These are phyloP conservation scores for Camelus dromedarius DNA, from an alignment of 2,113 vertebrate genomes.

Conservation along the genomic window DNA sequence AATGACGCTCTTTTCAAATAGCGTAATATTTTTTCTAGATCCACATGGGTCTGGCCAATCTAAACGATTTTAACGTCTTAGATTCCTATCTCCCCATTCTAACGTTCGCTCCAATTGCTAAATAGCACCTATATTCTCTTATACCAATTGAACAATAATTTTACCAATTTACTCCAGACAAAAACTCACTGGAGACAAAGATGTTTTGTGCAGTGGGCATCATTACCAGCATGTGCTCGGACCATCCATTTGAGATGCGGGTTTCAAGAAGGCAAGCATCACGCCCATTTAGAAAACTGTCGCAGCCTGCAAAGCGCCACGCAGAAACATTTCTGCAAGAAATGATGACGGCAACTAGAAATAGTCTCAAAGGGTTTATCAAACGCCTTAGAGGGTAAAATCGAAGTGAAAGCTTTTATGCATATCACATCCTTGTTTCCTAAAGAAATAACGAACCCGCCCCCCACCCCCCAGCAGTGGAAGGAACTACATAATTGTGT, in stretches of 20 bases:
- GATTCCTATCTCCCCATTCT: not conserved
- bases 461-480: slow-evolving; percentile 68
- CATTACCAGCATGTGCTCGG: not conserved
- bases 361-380: slow-evolving; percentile 73
- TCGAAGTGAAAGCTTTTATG: slow-evolving; percentile 70
- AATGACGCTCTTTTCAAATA: not conserved
- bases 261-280: not conserved
- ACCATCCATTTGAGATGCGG: not conserved
- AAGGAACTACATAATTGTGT: slow-evolving; percentile 76
- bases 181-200: slow-evolving; percentile 35
- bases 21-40: not conserved
- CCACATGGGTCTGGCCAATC: not conserved
- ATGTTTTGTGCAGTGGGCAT: not conserved
- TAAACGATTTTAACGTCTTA: slow-evolving; percentile 47
- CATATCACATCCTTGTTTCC: slow-evolving; percentile 79
- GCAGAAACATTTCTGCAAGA: slow-evolving; percentile 56
- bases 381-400: slow-evolving; percentile 69
- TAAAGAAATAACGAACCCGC: slow-evolving; percentile 73
- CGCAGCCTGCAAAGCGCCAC: not conserved
- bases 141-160: slow-evolving; percentile 45
- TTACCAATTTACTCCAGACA: slow-evolving; percentile 57
- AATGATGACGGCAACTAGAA: slow-evolving; percentile 74
- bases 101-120: not conserved
- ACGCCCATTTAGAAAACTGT: not conserved
- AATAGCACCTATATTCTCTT: not conserved